Evolutionary conservation across 2,113 vertebrate genomes (phyloP), one percentile per base, ranked within the genome.

Genomic region (Brienomyrus brachyistius): DNA sequence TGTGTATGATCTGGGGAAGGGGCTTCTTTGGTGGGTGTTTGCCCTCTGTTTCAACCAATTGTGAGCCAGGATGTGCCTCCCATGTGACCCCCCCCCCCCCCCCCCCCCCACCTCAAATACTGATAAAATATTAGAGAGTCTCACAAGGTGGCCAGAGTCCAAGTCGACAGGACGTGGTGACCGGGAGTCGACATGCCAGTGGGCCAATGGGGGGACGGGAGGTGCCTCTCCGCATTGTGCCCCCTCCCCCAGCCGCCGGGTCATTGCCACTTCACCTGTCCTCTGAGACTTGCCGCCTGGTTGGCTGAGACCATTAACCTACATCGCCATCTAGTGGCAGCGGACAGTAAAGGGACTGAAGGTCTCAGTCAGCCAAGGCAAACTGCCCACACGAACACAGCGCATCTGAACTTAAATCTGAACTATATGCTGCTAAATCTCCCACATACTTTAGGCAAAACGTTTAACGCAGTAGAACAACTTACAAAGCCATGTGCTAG

Each of bases 311-410:
- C 89, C 87, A 82, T 90, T 92, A 90, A 93, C 90, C 91, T 91
- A 77, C 91, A 92, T 91, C 90, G 91, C 93, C 93, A 93, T 90
- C 93, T 93, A 91, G 93, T 92, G 93, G 92, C 45, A 50, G 47
- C 21, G 27, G 48, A 27, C 51, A 40, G 45, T 40, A 80, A 80
- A 19, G 23, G 35, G 15, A 43, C 31, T 19, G 74, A 40, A 15
- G 70, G 70, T 31, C 15, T 19, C 70, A 74, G 66, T 13, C 66
- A 74, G 62, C 70, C 1, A 43, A 80, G 6, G 15, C 17, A 7
- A 80, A 43, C 17, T 43, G 62, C 62, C 62, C n/a, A 11, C 27
- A 62, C 15, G 66, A 80, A 80, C 35, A 77, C 35, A 43, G 35
- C 31, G 17, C 74, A 40, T 80, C 17, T 43, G 35, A 80, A 27